These are phyloP conservation scores for Cryptotermes secundus DNA, from an alignment of 1,140 invertebrate genomes.

Conservation along the genomic window DNA sequence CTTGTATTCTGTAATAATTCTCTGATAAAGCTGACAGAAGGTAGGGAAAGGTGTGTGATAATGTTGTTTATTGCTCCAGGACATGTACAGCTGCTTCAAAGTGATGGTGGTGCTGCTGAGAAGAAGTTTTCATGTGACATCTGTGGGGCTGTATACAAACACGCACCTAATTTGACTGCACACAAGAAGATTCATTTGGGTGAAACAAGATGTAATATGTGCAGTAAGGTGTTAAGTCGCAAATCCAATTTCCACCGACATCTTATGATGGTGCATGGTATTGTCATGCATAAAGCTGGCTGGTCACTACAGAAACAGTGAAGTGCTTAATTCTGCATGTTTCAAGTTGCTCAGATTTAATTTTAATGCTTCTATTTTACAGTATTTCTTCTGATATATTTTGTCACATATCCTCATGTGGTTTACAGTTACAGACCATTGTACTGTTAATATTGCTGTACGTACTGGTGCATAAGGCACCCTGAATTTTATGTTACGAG, in stretches of 20 bases:
- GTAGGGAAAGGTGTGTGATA: neutral
- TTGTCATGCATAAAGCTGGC: constrained; percentile 1
- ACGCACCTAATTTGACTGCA: constrained; percentile 54
- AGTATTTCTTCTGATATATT: neutral
- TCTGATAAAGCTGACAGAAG: no score
- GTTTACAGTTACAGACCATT: no score
- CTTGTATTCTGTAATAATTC: no score
- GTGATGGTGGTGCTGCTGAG: neutral
- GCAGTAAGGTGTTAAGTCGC: constrained; percentile 34
- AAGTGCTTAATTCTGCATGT: neutral
- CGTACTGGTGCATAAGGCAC: no score
- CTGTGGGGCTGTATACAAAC: constrained; percentile 56
- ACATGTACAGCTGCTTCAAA: neutral
- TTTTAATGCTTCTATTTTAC: neutral
- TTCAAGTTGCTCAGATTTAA: neutral
- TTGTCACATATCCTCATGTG: neutral
- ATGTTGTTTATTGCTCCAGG: constrained; percentile 6
- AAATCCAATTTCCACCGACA: constrained; percentile 32
- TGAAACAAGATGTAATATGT: constrained; percentile 44
- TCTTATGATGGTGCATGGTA: constrained; percentile 33
- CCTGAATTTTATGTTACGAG: no score
- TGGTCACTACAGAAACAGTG: neutral
- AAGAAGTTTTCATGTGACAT: constrained; percentile 36
- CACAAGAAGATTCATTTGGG: constrained; percentile 57
- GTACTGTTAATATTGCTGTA: no score